Evolutionary conservation across 2,113 vertebrate genomes (phyloP).

Genomic region (Malaclemys terrapin): DNA sequence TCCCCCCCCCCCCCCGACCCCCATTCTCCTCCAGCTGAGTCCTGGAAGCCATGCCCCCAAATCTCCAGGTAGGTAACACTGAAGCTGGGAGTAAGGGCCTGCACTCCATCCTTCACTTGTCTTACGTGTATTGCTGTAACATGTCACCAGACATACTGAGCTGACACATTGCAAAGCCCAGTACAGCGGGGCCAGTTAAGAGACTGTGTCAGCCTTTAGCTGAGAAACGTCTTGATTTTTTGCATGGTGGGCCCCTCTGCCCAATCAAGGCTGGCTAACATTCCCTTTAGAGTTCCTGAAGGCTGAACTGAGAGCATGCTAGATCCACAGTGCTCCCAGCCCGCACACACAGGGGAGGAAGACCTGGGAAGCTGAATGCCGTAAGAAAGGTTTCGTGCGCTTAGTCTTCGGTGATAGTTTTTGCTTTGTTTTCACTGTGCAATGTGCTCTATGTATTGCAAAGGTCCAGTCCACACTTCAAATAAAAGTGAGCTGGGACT

Average conservation of each 20-base stretch:
- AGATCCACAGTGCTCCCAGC: neutral
- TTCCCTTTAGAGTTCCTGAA: neutral
- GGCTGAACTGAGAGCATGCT: neutral
- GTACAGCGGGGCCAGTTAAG: neutral
- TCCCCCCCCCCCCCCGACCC: neutral
- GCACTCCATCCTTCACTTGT: neutral
- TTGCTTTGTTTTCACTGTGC: neutral
- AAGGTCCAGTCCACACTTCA: neutral
- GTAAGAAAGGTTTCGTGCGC: neutral
- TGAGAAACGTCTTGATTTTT: neutral
- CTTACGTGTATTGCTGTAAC: neutral
- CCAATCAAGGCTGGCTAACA: accelerated
- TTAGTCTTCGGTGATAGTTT: neutral
- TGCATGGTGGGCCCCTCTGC: neutral
- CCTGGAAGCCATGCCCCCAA: neutral
- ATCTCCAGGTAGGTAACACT: neutral
- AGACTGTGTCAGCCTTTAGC: neutral
- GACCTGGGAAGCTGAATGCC: neutral
- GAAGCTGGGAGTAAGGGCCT: neutral
- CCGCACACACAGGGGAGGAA: neutral
- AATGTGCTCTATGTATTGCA: neutral
- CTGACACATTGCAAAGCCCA: accelerated
- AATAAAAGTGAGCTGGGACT: neutral
- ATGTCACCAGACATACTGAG: neutral
- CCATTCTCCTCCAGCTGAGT: neutral